A percentile compares a stretch with the other conserved stretches of the same genome.
These are phyloP conservation scores for Latrodectus hesperus DNA, from an alignment of 2,888 invertebrate genomes.

Conservation along the genomic window DNA sequence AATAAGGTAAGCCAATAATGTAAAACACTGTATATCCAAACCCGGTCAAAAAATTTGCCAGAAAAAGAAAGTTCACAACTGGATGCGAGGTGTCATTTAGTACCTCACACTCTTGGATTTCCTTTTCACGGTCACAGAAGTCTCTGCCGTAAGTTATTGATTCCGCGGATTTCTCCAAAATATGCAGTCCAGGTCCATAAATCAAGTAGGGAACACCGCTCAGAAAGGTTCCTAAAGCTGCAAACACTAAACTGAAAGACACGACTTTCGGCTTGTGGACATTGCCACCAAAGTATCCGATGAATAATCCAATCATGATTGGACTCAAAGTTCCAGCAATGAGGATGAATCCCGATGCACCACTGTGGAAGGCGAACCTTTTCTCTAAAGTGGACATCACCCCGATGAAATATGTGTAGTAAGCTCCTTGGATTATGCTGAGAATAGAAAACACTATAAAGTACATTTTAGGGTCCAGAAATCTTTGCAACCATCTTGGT, in stretches of 20 bases:
- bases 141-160: background rate
- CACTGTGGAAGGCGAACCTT: slow-evolving; percentile 67
- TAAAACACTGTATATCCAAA: slow-evolving; percentile 70
- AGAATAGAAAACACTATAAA: slow-evolving; percentile 61
- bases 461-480: slow-evolving; percentile 68
- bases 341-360: slow-evolving; percentile 66
- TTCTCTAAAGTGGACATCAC: slow-evolving; percentile 70
- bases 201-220: slow-evolving; percentile 67
- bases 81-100: slow-evolving; percentile 23
- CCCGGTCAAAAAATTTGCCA: slow-evolving; percentile 70
- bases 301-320: slow-evolving; percentile 36
- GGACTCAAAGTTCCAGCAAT: slow-evolving; percentile 67
- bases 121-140: background rate
- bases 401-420: slow-evolving; percentile 68
- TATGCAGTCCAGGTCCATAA: slow-evolving; percentile 69
- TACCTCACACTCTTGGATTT: slow-evolving; percentile 22
- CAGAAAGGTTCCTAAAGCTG: slow-evolving; percentile 56
- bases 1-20: slow-evolving; percentile 67
- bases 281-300: slow-evolving; percentile 69
- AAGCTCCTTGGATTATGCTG: slow-evolving; percentile 67
- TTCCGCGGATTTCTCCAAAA: slow-evolving; percentile 10
- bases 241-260: slow-evolving; percentile 53
- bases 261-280: slow-evolving; percentile 63
- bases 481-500: slow-evolving; percentile 70
- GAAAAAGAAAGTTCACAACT: slow-evolving; percentile 64